Evolutionary conservation across 1,140 invertebrate genomes (phyloP), one percentile per base, ranked within the genome.

Genomic region (Sarcophaga bullata): DNA sequence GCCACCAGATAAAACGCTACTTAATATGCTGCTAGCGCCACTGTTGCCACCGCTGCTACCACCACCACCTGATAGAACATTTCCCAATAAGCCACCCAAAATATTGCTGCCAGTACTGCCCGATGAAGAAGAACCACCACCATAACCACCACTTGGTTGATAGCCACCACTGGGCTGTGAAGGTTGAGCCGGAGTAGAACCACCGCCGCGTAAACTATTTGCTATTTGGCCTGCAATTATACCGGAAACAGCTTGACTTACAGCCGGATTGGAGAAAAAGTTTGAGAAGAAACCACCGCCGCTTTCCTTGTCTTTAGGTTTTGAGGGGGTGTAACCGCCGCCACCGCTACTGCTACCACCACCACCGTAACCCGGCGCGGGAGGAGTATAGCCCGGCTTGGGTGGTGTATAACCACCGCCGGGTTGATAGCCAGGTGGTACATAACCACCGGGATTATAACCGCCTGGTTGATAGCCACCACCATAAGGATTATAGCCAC

Each of bases 201-300:
- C 86, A 62, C 87, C 87, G 1, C 88, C 88, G 78, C 88, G 85
- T 46, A 90, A 83, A 80, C 87, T 85, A 68, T 90, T 90, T 78
- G 87, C 84, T 50, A 90, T 89, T 83, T 90, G 88, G 72, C 87
- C 88, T 82, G 88, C 87, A 88, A 90, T 88, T 73, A 90, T 88
- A 84, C 88, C 88, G 58, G 86, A 85, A 10, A 90, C 87, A 80
- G 88, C 88, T 85, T 89, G 87, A 86, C 85, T 88, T 78, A 90
- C 88, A 80, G 86, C 86, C 82, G 88, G 88, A 84, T 87, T 90
- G 37, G 87, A 88, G 82, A 90, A 88, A 83, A 90, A 88, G 75
- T 85, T 88, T 52, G 88, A 89, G 82, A 90, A 88, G 85, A 90
- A 89, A 80, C 88, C 87, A 52, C 82, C 82, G 82, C 88, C 88